Conservation (phyloP, 1,140 invertebrate genomes). For the Drosophila yakuba region DNA sequence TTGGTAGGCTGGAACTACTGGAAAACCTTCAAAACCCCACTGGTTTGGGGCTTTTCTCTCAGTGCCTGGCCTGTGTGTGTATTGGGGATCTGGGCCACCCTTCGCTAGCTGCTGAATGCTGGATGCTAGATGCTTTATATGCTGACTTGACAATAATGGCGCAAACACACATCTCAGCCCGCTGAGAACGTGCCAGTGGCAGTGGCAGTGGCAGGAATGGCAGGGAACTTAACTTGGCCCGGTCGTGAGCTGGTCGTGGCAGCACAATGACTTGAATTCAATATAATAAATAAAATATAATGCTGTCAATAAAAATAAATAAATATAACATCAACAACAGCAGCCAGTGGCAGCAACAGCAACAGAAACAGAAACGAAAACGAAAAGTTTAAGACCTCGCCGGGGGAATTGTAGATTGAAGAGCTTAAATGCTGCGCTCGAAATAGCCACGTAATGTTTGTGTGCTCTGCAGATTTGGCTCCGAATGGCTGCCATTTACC, state of each 20-base stretch:
- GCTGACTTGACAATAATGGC: constrained; percentile 81
- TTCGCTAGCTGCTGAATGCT: constrained; percentile 47
- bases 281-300: constrained; percentile 84
- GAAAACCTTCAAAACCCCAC: neutral
- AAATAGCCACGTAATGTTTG: constrained; percentile 80
- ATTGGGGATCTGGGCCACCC: constrained; percentile 29
- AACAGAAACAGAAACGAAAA: constrained; percentile 37
- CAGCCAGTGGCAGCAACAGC: constrained; percentile 18
- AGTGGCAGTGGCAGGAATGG: too few relatives aligned
- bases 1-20: too few relatives aligned
- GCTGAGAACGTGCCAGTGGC: constrained; percentile 39
- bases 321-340: constrained; percentile 62
- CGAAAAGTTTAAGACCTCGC: constrained; percentile 57
- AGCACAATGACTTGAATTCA: constrained; percentile 82
- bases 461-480: constrained; percentile 65
- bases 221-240: constrained; percentile 5
- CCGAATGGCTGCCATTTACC: constrained; percentile 40
- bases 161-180: constrained; percentile 46
- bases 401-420: constrained; percentile 59
- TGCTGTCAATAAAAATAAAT: constrained; percentile 84
- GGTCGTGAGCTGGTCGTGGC: constrained; percentile 57
- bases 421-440: constrained; percentile 73
- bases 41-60: neutral
- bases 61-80: constrained; percentile 12
- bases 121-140: constrained; percentile 66